These are phyloP conservation scores for Cercocebus atys DNA, from an alignment of 2,113 vertebrate species.

Conservation along the genomic window DNA sequence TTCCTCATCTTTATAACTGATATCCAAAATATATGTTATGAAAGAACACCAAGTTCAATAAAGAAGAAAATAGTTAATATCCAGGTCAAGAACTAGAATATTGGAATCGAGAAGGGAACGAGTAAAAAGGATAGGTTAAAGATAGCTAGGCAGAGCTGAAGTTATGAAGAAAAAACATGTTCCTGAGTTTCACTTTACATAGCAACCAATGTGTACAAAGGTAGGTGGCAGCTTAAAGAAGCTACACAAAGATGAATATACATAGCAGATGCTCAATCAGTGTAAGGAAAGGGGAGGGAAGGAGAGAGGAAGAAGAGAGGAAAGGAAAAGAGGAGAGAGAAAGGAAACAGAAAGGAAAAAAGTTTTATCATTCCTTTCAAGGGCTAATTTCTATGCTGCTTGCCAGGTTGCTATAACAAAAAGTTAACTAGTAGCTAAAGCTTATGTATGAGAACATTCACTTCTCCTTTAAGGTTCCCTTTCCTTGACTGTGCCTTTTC, in stretches of 20 bases:
- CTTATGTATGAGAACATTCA: neutral
- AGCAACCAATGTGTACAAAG: neutral
- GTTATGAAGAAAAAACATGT: neutral
- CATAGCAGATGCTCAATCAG: neutral
- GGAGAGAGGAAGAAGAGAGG: fast-evolving
- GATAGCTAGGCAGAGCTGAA: neutral
- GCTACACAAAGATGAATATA: neutral
- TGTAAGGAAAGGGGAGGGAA: neutral
- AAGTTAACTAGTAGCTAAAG: neutral
- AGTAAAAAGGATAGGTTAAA: neutral
- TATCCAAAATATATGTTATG: neutral
- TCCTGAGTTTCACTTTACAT: neutral
- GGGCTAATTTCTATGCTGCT: neutral
- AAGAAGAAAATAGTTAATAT: neutral
- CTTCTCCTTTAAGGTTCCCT: neutral
- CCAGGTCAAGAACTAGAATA: neutral
- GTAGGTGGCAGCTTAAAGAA: neutral
- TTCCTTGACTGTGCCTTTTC: neutral
- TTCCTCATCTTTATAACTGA: neutral
- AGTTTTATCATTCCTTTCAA: neutral
- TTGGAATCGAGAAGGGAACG: neutral
- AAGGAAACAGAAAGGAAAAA: neutral
- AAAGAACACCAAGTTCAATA: neutral
- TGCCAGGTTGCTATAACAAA: neutral
- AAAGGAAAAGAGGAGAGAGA: neutral